These are phyloP conservation scores for Lasiommata megera DNA, from an alignment of 2,888 invertebrate species.

Conservation along the genomic window DNA sequence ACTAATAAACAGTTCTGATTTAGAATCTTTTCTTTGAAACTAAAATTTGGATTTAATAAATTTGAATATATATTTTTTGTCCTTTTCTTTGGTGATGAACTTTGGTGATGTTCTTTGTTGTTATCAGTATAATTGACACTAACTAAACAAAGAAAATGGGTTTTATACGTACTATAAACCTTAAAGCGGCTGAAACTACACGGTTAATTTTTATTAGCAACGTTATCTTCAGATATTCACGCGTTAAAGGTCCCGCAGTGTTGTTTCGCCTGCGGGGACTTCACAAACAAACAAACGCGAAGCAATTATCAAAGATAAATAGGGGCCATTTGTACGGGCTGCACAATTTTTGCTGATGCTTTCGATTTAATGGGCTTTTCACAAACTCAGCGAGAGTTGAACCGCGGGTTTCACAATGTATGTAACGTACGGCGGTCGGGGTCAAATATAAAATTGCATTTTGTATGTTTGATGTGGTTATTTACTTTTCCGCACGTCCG, in stretches of 20 bases:
- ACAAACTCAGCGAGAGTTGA: conserved; percentile 4
- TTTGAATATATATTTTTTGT: no score
- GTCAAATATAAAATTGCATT: neutral
- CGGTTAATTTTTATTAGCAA: neutral
- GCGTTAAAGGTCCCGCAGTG: neutral
- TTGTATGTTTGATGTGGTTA: neutral
- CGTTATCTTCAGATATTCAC: neutral
- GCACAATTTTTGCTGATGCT: conserved; percentile 9
- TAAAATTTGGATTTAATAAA: no score
- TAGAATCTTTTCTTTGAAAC: no score
- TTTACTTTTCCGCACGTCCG: neutral
- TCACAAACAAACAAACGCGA: conserved; percentile 22
- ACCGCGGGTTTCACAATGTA: neutral
- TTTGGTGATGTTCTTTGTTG: no score
- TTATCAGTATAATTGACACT: no score
- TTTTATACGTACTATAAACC: no score
- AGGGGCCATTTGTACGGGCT: conserved; percentile 20
- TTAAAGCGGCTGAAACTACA: no score
- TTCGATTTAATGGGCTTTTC: conserved; percentile 15
- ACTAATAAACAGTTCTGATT: no score
- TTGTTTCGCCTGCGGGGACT: neutral
- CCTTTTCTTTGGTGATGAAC: no score
- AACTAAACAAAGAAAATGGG: no score
- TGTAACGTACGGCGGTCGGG: neutral
- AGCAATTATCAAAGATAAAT: conserved; percentile 29